These are phyloP conservation scores for Pseudococcus jackbeardsleyi DNA, from an alignment of 2,888 invertebrate species.

Conservation along the genomic window DNA sequence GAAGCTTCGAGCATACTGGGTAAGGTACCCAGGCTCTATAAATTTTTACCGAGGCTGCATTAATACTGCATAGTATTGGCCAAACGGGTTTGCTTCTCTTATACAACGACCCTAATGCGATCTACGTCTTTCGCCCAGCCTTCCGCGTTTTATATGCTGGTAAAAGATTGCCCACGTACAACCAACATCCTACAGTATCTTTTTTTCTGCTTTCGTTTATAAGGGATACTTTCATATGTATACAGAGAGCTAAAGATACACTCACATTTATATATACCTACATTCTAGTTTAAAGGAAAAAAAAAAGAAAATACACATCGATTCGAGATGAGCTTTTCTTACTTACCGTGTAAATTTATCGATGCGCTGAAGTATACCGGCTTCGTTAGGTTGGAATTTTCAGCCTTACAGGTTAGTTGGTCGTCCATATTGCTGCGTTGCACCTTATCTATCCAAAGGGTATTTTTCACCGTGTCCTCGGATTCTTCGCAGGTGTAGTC, in stretches of 20 bases:
- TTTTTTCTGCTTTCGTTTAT: not conserved
- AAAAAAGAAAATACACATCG: not conserved
- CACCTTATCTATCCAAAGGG: slow-evolving; percentile 49
- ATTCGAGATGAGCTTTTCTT: not conserved
- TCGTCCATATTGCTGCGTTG: slow-evolving; percentile 55
- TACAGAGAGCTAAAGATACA: no score
- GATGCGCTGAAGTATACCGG: slow-evolving; percentile 78
- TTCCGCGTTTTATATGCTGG: not conserved
- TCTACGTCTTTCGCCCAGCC: not conserved
- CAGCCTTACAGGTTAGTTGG: slow-evolving; percentile 76
- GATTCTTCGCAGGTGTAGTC: slow-evolving; percentile 51
- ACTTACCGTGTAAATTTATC: slow-evolving; percentile 78
- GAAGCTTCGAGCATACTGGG: not conserved
- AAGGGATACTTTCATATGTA: no score
- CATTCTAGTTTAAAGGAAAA: not conserved
- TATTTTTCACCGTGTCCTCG: slow-evolving; percentile 53
- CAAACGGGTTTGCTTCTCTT: not conserved
- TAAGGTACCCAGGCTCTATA: slow-evolving; percentile 12
- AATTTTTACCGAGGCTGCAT: slow-evolving; percentile 38
- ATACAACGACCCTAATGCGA: slow-evolving; percentile 1
- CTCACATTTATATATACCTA: no score
- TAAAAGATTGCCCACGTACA: not conserved
- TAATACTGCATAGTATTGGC: slow-evolving; percentile 44
- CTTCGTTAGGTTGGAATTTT: slow-evolving; percentile 79
- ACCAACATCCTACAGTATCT: not conserved